Evolutionary conservation across 2,888 invertebrate genomes (phyloP), one percentile per base, ranked within the genome.

Genomic region (Choristoneura rosaceana): DNA sequence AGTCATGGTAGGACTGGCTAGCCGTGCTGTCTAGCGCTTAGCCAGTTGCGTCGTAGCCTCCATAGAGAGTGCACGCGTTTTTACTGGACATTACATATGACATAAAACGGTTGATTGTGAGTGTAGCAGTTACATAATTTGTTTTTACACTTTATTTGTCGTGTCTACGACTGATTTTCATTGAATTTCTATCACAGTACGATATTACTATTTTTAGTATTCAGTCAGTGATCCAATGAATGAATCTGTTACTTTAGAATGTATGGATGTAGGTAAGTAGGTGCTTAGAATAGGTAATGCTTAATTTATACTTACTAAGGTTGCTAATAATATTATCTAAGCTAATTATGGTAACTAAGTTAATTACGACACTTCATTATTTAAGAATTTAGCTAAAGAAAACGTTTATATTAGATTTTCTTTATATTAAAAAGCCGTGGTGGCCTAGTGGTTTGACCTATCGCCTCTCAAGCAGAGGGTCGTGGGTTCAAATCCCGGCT

Each of bases 31-130:
- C 60, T 38, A 59, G 45, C 68, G 33, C 38, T 47, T 14, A 3
- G 85, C 81, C 89, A 93, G 93, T 93, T 89, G 90, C 91, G 93
- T 87, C 88, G 89, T 91, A 89, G 89, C 87, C 85, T 81, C 82
- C 80, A 86, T 79, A 86, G 87, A 84, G 88, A 78, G 81, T 83
- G 80, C 80, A 85, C 86, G 89, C 87, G 73, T 82, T 83, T 83
- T 84, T 80, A 65, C 83, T 84, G 81, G 84, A 76, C 79, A 81
- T 80, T 82, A 85, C 86, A 87, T 82, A 88, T 87, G 86, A 82
- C 84, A 84, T 84, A 83, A 82, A 81, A 83, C 84, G 83, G 82
- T 84, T 80, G 78, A 86, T 88, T 83, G 90, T 92, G 90, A 91
- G 90, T 91, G 86, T 79, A 81, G 75, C 78, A 80, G 84, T 88